Conservation (phyloP, 1,140 invertebrate genomes). For the Eupeodes corollae region DNA sequence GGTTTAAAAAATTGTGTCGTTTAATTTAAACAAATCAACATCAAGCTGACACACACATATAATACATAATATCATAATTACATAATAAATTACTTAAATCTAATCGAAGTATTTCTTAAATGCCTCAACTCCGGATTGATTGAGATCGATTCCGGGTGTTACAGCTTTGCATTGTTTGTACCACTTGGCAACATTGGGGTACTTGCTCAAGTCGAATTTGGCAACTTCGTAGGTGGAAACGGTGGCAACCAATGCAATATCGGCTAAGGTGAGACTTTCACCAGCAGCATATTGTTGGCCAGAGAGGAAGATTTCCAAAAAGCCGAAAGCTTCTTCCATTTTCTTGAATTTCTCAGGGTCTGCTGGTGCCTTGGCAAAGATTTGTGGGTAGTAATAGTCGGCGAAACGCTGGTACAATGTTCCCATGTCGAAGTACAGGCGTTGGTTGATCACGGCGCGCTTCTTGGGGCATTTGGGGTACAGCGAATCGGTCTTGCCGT, state of each 20-base stretch:
- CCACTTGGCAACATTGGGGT: conserved; percentile 56
- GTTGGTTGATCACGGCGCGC: conserved; percentile 56
- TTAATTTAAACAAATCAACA: not conserved
- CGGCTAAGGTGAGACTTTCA: conserved; percentile 57
- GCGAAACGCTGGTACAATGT: conserved; percentile 49
- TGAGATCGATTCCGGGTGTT: conserved; percentile 60
- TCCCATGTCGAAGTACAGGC: conserved; percentile 60
- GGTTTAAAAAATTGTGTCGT: not conserved
- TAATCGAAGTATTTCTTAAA: conserved; percentile 34
- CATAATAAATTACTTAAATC: not conserved
- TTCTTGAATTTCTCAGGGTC: conserved; percentile 51
- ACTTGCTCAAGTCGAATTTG: conserved; percentile 52
- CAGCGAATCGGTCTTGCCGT: conserved; percentile 50
- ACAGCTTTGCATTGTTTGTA: conserved; percentile 51
- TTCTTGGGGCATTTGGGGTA: conserved; percentile 54
- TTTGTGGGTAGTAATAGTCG: conserved; percentile 53
- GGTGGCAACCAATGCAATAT: conserved; percentile 47
- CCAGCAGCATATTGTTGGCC: conserved; percentile 51
- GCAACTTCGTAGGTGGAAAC: conserved; percentile 55
- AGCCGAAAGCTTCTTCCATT: conserved; percentile 48
- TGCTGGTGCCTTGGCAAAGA: conserved; percentile 47
- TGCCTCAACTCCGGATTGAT: conserved; percentile 43
- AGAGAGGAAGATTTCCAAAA: conserved; percentile 52
- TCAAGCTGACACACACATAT: not conserved
- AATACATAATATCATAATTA: not conserved